Evolutionary conservation across 2,888 invertebrate species (phyloP).

Genomic region (Salpingus planirostris): DNA sequence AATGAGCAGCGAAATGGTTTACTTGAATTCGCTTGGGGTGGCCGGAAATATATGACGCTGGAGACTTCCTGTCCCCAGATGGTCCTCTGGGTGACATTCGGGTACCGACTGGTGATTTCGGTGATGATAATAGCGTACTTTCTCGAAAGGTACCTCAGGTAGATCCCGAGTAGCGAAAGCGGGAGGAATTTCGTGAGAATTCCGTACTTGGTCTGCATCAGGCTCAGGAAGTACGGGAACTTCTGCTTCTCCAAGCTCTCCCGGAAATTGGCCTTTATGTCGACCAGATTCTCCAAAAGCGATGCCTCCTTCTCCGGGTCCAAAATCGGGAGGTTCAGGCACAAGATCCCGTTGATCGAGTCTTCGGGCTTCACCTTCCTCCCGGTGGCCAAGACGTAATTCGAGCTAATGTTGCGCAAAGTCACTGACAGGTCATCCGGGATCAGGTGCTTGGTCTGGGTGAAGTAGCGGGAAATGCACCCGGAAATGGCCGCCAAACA

Average conservation of each 20-base stretch:
- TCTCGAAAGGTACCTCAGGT: constrained; percentile 56
- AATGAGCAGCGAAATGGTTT: constrained; percentile 1
- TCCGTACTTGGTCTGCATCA: constrained; percentile 47
- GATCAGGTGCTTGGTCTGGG: constrained; percentile 31
- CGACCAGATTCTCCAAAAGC: constrained; percentile 32
- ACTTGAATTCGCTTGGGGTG: constrained; percentile 71
- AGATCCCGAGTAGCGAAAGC: constrained; percentile 45
- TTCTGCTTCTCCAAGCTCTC: constrained; percentile 44
- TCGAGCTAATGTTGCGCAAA: constrained; percentile 47
- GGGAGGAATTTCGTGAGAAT: constrained; percentile 57
- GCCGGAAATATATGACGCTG: constrained; percentile 60
- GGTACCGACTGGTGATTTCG: constrained; percentile 44
- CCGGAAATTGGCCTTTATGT: constrained; percentile 39
- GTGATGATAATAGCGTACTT: constrained; percentile 60
- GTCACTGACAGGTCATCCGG: constrained; percentile 56
- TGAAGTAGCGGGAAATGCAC: constrained; percentile 53
- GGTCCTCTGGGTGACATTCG: constrained; percentile 44
- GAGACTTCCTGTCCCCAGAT: constrained; percentile 58
- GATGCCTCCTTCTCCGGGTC: constrained; percentile 31
- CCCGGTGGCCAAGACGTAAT: constrained; percentile 48
- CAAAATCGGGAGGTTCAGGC: constrained; percentile 53
- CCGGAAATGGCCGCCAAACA: constrained; percentile 54
- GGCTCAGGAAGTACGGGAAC: constrained; percentile 46
- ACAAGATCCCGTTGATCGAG: constrained; percentile 53
- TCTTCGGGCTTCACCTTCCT: constrained; percentile 35